Conservation (phyloP, 2,797 vertebrate genomes). For the Acrossocheilus wenchowensis region DNA sequence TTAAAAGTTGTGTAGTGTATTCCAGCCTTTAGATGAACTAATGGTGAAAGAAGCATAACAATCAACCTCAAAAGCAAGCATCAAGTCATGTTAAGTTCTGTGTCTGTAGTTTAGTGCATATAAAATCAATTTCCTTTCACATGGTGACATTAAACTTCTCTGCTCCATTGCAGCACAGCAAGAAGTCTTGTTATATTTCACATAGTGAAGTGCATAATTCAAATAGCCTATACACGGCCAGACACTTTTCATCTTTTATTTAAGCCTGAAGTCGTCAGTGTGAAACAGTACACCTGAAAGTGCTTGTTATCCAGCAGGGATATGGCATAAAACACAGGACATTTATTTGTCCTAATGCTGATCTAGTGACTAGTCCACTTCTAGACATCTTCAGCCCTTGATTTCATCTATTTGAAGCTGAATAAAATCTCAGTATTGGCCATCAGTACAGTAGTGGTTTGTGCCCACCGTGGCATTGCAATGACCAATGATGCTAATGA, state of each 20-base stretch:
- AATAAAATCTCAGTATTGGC: background rate
- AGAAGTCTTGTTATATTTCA: background rate
- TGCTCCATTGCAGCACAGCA: background rate
- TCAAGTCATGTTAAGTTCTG: background rate
- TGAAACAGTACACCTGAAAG: conserved; percentile 13
- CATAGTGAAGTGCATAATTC: background rate
- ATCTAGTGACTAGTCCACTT: conserved; percentile 14
- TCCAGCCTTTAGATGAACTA: background rate
- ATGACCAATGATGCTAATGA: background rate
- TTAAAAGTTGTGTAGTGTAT: too few relatives aligned
- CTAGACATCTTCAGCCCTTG: conserved; percentile 6
- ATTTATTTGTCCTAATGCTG: background rate
- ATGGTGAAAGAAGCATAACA: background rate
- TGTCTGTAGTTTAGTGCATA: background rate
- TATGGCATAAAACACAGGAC: conserved; percentile 9
- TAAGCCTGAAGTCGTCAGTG: background rate
- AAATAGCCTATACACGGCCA: background rate
- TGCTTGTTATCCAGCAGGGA: background rate
- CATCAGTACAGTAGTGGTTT: background rate
- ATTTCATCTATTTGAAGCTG: background rate
- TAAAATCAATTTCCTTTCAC: conserved; percentile 19
- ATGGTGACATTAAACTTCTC: background rate
- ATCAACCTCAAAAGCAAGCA: background rate
- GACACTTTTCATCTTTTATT: conserved; percentile 34
- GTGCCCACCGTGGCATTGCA: background rate